These are phyloP conservation scores for Zaprionus vittiger DNA, from an alignment of 1,140 invertebrate genomes.

Conservation along the genomic window DNA sequence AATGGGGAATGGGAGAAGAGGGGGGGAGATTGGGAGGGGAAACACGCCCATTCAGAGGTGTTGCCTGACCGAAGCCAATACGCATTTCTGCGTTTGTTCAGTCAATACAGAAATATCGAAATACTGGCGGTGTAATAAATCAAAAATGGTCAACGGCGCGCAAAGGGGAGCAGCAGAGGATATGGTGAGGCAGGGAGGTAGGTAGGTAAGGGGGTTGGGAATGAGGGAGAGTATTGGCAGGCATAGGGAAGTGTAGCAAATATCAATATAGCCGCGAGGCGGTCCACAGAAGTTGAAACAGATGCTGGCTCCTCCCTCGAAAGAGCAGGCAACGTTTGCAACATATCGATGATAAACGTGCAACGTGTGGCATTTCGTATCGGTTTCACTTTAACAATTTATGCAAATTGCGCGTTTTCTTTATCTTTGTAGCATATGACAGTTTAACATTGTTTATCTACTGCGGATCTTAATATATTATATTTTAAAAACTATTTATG, in stretches of 20 bases:
- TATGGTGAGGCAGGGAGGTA: neutral
- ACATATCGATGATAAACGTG: neutral
- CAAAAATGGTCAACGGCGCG: conserved; percentile 10
- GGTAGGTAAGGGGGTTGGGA: neutral
- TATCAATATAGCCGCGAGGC: conserved; percentile 5
- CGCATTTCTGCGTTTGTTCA: conserved; percentile 1
- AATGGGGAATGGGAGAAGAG: too few species aligned
- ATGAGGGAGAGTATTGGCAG: neutral
- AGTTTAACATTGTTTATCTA: too few species aligned
- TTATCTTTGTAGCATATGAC: neutral
- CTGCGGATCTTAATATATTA: too few species aligned
- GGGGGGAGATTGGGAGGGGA: neutral
- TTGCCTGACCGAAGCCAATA: neutral
- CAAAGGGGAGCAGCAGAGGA: neutral
- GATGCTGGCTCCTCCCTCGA: neutral
- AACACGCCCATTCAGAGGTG: neutral
- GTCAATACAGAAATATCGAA: conserved; percentile 13
- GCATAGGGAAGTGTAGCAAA: neutral
- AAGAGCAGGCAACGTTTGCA: too few species aligned
- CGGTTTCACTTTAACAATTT: conserved; percentile 1
- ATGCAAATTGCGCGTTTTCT: neutral
- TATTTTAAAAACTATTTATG: too few species aligned
- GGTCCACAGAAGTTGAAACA: neutral
- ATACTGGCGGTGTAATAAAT: conserved; percentile 5
- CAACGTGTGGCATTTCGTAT: neutral